These are phyloP conservation scores for Nemotelus pantherinus DNA, from an alignment of 2,888 invertebrate genomes.

Conservation along the genomic window DNA sequence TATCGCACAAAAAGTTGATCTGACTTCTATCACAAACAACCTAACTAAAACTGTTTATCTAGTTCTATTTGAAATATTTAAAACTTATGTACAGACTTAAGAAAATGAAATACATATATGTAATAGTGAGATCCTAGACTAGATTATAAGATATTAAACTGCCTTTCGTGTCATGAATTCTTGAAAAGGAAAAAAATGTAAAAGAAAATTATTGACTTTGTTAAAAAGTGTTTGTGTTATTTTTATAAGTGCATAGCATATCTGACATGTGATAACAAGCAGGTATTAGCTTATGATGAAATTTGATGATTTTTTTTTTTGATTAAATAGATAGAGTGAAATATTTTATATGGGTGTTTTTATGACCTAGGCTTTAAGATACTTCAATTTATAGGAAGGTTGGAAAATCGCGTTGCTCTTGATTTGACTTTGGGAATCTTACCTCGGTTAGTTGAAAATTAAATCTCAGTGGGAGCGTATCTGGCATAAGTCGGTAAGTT, in stretches of 20 bases:
- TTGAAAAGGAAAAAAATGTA: slow-evolving; percentile 22
- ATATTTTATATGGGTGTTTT: slow-evolving; percentile 21
- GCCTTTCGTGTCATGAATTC: slow-evolving; percentile 38
- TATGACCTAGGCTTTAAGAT: no score
- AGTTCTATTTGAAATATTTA: slow-evolving; percentile 12
- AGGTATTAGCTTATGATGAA: slow-evolving; percentile 36
- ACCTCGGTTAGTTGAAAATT: no score
- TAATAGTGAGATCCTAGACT: neutral
- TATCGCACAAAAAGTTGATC: no score
- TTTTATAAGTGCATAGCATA: slow-evolving; percentile 39
- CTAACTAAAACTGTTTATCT: neutral
- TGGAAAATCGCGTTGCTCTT: no score
- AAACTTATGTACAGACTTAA: slow-evolving; percentile 23
- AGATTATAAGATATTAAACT: slow-evolving; percentile 26
- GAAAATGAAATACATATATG: neutral
- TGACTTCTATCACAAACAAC: no score
- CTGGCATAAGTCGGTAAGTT: no score
- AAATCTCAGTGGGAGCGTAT: no score
- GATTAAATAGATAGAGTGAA: slow-evolving; percentile 35
- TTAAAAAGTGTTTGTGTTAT: slow-evolving; percentile 36
- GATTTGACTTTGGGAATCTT: no score
- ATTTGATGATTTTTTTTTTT: slow-evolving; percentile 23
- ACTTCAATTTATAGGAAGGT: no score
- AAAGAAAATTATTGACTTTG: slow-evolving; percentile 19
- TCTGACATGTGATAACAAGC: slow-evolving; percentile 44